These are phyloP conservation scores for Cinara cedri DNA, from an alignment of 2,888 invertebrate genomes.

Conservation along the genomic window DNA sequence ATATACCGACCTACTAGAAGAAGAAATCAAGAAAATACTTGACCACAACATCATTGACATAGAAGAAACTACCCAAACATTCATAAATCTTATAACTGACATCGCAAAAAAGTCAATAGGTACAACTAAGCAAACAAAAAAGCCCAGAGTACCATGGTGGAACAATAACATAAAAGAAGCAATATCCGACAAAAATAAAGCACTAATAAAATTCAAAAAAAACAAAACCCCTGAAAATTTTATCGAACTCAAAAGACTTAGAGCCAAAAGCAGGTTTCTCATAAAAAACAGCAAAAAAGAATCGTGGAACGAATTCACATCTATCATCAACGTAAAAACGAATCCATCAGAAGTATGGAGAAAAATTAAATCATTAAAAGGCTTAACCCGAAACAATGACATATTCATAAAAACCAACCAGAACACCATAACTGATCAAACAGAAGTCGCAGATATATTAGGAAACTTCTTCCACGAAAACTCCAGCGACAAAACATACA, in stretches of 20 bases:
- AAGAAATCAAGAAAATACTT: neutral
- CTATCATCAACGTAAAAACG: neutral
- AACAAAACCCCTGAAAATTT: neutral
- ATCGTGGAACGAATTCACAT: neutral
- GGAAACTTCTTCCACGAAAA: neutral
- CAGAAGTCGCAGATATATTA: neutral
- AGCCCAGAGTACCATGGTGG: slow-evolving; percentile 19
- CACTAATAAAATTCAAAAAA: neutral
- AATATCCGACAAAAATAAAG: slow-evolving; percentile 2
- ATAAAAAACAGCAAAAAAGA: neutral
- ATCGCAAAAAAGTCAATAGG: neutral
- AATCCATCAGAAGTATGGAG: neutral
- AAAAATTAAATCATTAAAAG: slow-evolving; percentile 13
- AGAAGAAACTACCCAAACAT: neutral
- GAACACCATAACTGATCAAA: neutral
- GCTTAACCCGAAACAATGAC: neutral
- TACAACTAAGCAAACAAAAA: neutral
- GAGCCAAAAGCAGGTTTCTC: neutral
- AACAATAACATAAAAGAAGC: neutral
- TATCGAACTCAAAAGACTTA: neutral
- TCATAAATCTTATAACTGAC: neutral
- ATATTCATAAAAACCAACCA: neutral
- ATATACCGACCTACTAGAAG: neutral
- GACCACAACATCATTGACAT: neutral
- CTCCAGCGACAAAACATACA: neutral